A percentile compares a stretch with the other conserved stretches of the same genome.
phyloP scores from a whole-genome alignment of 2,888 invertebrate genomes.

The Rhagophthalmus giganteus region DNA sequence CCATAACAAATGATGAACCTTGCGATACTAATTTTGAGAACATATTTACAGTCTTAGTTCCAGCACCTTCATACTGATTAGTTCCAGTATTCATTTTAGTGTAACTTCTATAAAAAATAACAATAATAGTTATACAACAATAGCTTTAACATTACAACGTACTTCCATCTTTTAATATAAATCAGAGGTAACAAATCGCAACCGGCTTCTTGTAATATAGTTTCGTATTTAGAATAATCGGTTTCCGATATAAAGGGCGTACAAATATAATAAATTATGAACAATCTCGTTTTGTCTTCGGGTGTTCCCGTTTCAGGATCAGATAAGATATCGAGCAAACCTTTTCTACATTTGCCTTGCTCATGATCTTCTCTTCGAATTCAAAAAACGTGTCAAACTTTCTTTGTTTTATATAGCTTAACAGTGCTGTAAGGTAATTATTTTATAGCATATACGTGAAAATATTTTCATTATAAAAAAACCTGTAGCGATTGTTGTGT shows the following conservation, averaged over 20 bases:
- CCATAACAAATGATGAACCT: constrained; percentile 98
- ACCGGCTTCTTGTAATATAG: constrained; percentile 76
- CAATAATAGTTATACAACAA: no score
- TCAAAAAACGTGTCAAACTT: constrained; percentile 96
- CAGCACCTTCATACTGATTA: constrained; percentile 87
- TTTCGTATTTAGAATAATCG: constrained; percentile 82
- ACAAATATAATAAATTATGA: constrained; percentile 91
- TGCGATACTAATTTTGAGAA: constrained; percentile 96
- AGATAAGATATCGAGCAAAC: constrained; percentile 82
- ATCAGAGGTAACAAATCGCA: constrained; percentile 83
- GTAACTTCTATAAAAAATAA: constrained; percentile 64
- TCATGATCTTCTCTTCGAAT: constrained; percentile 97
- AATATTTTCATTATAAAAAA: constrained; percentile 10
- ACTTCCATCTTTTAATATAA: constrained; percentile 95
- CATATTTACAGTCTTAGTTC: constrained; percentile 96
- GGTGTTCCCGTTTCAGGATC: constrained; percentile 86
- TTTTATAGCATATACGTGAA: not conserved
- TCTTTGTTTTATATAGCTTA: constrained; percentile 83
- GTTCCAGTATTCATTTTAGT: constrained; percentile 73
- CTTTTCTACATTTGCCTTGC: constrained; percentile 78
- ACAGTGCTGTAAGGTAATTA: constrained; percentile 59
- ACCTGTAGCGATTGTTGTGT: constrained; percentile 96
- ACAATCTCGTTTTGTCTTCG: constrained; percentile 91
- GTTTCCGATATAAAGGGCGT: constrained; percentile 75
- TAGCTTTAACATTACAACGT: no score